Percentiles rank a stretch among this genome's conserved stretches.
These are phyloP conservation scores for Oryctes rhinoceros DNA, from an alignment of 1,140 invertebrate species.

Conservation along the genomic window DNA sequence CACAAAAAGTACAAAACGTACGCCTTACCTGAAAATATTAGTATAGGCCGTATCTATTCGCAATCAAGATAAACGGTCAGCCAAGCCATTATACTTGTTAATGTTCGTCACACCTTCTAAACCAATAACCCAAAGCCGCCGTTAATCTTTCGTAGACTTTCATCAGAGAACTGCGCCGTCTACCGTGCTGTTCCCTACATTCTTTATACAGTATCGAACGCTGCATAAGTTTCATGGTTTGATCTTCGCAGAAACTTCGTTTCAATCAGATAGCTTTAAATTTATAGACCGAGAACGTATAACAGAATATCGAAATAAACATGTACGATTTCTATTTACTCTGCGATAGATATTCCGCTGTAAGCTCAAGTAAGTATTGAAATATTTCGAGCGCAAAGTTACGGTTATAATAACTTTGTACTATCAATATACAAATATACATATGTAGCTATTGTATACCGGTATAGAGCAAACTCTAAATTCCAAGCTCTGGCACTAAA, in stretches of 20 bases:
- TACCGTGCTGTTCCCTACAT: neutral
- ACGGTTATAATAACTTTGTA: neutral
- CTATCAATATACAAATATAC: neutral
- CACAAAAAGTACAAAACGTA: neutral
- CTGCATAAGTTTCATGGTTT: neutral
- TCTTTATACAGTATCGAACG: neutral
- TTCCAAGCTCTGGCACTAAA: no score
- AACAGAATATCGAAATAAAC: conserved; percentile 26
- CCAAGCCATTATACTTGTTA: neutral
- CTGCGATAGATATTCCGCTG: neutral
- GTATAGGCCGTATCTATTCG: no score
- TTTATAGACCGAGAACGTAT: conserved; percentile 23
- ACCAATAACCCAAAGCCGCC: conserved; percentile 19
- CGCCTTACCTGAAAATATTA: neutral
- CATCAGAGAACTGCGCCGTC: neutral
- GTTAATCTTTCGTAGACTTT: conserved; percentile 20
- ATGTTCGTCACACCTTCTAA: neutral
- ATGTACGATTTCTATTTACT: neutral
- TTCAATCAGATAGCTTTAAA: conserved; percentile 29
- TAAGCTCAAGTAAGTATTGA: neutral
- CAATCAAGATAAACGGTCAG: neutral
- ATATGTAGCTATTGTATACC: no score
- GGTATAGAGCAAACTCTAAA: no score
- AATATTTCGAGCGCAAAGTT: neutral
- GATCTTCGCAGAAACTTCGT: conserved; percentile 6